Evolutionary conservation across 2,888 invertebrate genomes (phyloP), one percentile per base, ranked within the genome.

Genomic region (Drosophila mulleri): DNA sequence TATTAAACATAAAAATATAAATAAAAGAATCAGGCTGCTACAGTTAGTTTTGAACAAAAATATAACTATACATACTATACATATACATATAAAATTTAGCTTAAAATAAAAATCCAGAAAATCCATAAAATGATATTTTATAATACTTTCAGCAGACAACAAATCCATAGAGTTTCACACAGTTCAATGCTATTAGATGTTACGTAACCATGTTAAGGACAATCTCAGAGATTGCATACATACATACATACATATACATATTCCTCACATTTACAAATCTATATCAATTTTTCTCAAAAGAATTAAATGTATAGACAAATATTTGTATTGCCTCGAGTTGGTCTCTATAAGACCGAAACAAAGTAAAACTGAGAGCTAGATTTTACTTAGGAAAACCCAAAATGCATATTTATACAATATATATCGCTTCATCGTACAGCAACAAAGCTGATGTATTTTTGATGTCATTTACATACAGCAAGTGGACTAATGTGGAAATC

Each of bases 151-250:
- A 67, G 72, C 50, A 52, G 52, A 47, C 48, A 23, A 59, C 3
- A 26, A 41, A 29, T 41, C 41, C n/a, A 41, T 4, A n/a, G 11
- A 37, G 14, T 37, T 37, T 37, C 14, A 14, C 2, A 37, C 6
- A 16, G 14, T 37, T 16, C 37, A 14, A 37, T 37, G 37, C 37
- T 37, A 6, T 0, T 39, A 59, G 37, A 14, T 72, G 67, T 67
- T 67, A 47, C 35, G 23, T 67, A 79, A 73, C 77, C 72, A 74
- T 82, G 65, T 78, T 37, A 14, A 53, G 71, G 65, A 50, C 67
- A 83, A 81, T 82, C 76, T 83, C 69, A 82, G 70, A 82, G 76
- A 81, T 82, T 72, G 73, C 63, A 76, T 65, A 69, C 54, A 82
- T 7, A 26, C 26, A 26, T 26, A 26, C 26, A 26, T 7, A 23